Conservation (phyloP, 2,113 vertebrate genomes). For the Peromyscus polionotus region DNA sequence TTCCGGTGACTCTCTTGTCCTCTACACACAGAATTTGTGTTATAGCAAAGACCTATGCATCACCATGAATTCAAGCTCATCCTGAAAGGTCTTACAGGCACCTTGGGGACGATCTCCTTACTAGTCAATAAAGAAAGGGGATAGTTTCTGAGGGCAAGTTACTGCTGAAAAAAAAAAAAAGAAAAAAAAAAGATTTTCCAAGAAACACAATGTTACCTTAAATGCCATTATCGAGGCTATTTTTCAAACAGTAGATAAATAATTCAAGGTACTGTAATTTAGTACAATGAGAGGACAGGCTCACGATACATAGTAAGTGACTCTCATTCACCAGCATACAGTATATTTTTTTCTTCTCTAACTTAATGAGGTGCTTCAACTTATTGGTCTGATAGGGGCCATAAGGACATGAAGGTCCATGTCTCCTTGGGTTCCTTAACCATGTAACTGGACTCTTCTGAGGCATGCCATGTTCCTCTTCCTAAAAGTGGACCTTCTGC, state of each 20-base stretch:
- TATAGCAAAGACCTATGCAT: neutral
- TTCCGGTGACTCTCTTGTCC: neutral
- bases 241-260: constrained; percentile 27
- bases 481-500: neutral
- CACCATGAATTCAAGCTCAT: neutral
- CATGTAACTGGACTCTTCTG: neutral
- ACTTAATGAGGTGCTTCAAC: neutral
- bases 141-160: neutral
- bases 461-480: neutral
- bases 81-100: neutral
- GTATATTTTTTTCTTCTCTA: neutral
- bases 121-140: neutral
- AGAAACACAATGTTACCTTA: neutral
- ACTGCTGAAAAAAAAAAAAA: neutral
- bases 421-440: neutral
- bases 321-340: neutral
- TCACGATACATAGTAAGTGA: neutral
- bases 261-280: neutral
- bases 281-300: neutral
- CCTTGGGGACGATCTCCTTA: neutral
- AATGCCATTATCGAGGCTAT: neutral
- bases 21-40: neutral
- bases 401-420: neutral
- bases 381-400: neutral
- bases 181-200: neutral